phyloP scores from a whole-genome alignment of 2,888 invertebrate species.

The Melanchra persicariae region DNA sequence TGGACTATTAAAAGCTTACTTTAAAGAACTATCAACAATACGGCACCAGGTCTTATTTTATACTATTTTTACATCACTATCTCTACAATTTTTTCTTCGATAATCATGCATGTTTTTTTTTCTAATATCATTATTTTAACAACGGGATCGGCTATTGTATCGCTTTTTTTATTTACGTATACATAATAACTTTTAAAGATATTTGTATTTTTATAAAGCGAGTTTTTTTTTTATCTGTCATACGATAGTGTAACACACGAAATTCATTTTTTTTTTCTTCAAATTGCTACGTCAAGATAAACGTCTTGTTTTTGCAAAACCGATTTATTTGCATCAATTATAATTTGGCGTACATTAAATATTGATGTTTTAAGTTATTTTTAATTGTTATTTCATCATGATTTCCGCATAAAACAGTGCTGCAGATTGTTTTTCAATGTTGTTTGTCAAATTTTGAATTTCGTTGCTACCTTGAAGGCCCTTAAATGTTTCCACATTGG shows the following conservation, averaged over 20 bases:
- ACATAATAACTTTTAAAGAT: neutral
- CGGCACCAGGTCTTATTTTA: constrained; percentile 58
- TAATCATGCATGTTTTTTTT: neutral
- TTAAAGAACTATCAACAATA: constrained; percentile 61
- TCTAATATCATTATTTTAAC: neutral
- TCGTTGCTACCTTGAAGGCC: too few species aligned
- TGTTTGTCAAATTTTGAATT: too few species aligned
- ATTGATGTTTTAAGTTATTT: too few species aligned
- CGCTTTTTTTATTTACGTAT: constrained; percentile 5
- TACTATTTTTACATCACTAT: constrained; percentile 25
- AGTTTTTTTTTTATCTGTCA: neutral
- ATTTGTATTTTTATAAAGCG: constrained; percentile 18
- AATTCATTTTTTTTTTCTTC: neutral
- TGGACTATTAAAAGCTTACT: constrained; percentile 45
- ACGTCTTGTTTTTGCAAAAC: neutral
- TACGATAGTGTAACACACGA: neutral
- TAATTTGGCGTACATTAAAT: neutral
- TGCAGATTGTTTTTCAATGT: too few species aligned
- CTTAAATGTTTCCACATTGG: neutral
- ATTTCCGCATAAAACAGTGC: neutral
- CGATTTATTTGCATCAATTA: neutral
- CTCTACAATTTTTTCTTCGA: constrained; percentile 1
- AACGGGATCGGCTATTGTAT: constrained; percentile 1
- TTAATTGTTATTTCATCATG: neutral
- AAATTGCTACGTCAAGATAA: neutral